Percentiles rank a stretch among this genome's conserved stretches.
These are phyloP conservation scores for Luehdorfia chinensis DNA, from an alignment of 1,140 invertebrate species.

Conservation along the genomic window DNA sequence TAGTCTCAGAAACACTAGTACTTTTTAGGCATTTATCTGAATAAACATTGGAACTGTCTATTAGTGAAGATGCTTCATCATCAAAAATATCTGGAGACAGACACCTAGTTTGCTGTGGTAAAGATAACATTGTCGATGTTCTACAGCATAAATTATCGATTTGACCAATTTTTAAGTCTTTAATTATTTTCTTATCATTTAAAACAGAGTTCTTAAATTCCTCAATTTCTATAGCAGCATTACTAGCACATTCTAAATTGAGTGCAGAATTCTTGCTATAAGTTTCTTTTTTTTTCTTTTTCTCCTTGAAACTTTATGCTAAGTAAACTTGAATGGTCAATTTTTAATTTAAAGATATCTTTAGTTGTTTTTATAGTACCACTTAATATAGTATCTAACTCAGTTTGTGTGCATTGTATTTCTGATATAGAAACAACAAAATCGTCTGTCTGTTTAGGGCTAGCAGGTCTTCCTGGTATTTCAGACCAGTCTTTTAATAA, in stretches of 20 bases:
- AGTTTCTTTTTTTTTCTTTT: background rate
- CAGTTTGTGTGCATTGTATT: slow-evolving; percentile 45
- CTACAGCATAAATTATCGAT: too few relatives aligned
- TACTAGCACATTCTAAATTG: background rate
- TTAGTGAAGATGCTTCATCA: slow-evolving; percentile 50
- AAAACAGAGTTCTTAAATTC: background rate
- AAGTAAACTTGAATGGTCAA: background rate
- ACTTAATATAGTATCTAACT: slow-evolving; percentile 61
- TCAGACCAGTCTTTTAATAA: slow-evolving; percentile 67
- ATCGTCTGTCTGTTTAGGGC: slow-evolving; percentile 38
- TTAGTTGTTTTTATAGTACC: slow-evolving; percentile 35
- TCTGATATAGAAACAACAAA: slow-evolving; percentile 40
- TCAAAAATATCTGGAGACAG: slow-evolving; percentile 77
- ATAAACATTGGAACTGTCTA: slow-evolving; percentile 20
- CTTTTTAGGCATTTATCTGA: slow-evolving; percentile 4
- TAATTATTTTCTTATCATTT: slow-evolving; percentile 2
- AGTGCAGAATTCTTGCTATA: too few relatives aligned
- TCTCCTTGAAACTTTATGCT: background rate
- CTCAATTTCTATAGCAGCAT: background rate
- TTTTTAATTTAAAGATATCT: slow-evolving; percentile 35
- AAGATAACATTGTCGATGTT: slow-evolving; percentile 1
- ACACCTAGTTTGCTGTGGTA: slow-evolving; percentile 32
- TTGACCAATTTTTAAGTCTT: background rate
- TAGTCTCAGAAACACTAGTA: slow-evolving; percentile 11
- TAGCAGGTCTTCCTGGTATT: slow-evolving; percentile 67